Percentiles rank a stretch among this genome's conserved stretches.
phyloP scores from a whole-genome alignment of 1,140 invertebrate genomes.

The Tetramorium simillimum region DNA sequence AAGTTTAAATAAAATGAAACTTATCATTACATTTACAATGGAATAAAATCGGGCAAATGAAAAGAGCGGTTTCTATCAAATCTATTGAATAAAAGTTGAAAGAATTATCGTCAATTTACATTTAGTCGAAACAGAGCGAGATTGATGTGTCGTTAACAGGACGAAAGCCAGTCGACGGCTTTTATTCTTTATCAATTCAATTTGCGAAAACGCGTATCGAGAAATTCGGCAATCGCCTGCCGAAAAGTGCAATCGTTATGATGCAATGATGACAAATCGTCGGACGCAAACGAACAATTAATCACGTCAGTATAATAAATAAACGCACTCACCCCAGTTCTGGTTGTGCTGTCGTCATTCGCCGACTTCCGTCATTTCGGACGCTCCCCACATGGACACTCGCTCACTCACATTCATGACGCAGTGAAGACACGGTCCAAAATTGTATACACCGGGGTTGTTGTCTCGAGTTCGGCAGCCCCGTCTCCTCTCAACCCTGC shows the following conservation, averaged over 20 bases:
- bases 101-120: neutral
- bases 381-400: neutral
- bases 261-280: conserved; percentile 2
- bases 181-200: conserved; percentile 1
- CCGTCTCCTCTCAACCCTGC: neutral
- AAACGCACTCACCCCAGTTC: neutral
- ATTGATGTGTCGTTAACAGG: neutral
- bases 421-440: neutral
- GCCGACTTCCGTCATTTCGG: neutral
- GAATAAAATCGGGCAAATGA: neutral
- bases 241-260: conserved; percentile 1
- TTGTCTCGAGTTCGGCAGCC: neutral
- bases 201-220: neutral
- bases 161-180: neutral
- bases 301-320: conserved; percentile 1
- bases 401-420: no score
- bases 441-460: neutral
- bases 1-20: neutral
- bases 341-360: neutral
- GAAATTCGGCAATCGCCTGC: neutral
- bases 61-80: neutral
- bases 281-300: conserved; percentile 4
- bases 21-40: neutral
- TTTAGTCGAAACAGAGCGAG: neutral
- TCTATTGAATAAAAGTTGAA: neutral